Percentiles rank a stretch among this genome's conserved stretches.
Conservation (phyloP, 2,888 invertebrate species). For the Coenonympha arcania region DNA sequence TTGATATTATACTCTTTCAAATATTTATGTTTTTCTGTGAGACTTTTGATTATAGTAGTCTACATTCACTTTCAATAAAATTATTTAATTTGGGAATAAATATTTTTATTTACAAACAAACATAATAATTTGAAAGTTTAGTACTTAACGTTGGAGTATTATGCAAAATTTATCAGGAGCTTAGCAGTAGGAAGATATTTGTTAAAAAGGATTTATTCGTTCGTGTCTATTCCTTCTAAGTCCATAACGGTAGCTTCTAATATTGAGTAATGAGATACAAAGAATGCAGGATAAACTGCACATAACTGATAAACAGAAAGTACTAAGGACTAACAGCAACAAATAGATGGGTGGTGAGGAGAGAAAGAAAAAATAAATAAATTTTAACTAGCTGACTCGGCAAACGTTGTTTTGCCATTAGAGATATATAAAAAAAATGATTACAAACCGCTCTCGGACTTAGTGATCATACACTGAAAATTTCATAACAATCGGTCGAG, state of each 20-base stretch:
- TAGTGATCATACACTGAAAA: too few species aligned
- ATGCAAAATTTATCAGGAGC: conserved; percentile 10
- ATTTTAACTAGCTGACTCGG: too few species aligned
- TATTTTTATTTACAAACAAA: background rate
- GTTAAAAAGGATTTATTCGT: conserved; percentile 21
- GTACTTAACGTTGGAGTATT: background rate
- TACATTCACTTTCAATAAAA: too few species aligned
- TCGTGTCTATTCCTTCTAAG: conserved; percentile 31
- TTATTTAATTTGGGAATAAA: too few species aligned
- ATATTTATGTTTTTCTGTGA: too few species aligned
- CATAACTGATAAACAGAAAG: conserved; percentile 42
- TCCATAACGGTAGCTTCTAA: conserved; percentile 62
- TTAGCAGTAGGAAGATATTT: conserved; percentile 15
- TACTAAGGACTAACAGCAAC: conserved; percentile 5
- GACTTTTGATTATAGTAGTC: too few species aligned
- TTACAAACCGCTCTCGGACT: too few species aligned
- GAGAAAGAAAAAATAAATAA: background rate
- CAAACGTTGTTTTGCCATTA: too few species aligned
- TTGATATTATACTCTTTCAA: background rate
- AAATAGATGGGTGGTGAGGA: background rate
- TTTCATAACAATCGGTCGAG: too few species aligned
- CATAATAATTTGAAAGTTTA: too few species aligned
- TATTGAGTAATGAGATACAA: conserved; percentile 63
- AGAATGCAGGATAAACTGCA: conserved; percentile 53
- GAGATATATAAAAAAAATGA: too few species aligned